Percentiles rank a stretch among this genome's conserved stretches.
These are phyloP conservation scores for Troides oblongomaculatus DNA, from an alignment of 2,888 invertebrate species.

Conservation along the genomic window DNA sequence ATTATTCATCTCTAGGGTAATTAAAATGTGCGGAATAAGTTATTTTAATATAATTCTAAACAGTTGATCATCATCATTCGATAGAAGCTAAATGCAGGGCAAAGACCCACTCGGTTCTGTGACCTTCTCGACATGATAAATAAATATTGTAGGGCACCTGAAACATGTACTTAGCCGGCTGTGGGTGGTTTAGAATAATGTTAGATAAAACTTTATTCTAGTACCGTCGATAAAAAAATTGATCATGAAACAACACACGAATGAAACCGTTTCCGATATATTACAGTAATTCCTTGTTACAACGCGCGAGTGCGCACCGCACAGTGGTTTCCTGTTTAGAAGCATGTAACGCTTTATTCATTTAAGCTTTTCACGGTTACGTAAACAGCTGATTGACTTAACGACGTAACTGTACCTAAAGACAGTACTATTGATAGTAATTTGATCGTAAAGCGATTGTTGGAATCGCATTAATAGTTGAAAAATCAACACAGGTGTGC, in stretches of 20 bases:
- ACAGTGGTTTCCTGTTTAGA: slow-evolving; percentile 34
- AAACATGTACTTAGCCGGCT: too few species aligned
- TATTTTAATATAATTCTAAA: too few species aligned
- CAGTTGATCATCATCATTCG: too few species aligned
- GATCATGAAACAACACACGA: neutral
- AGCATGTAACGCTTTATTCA: slow-evolving; percentile 8
- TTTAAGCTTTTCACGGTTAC: slow-evolving; percentile 13
- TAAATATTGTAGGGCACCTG: too few species aligned
- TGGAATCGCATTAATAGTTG: too few species aligned
- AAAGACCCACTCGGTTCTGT: too few species aligned
- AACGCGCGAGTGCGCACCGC: slow-evolving; percentile 42
- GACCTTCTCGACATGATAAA: too few species aligned
- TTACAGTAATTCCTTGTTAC: slow-evolving; percentile 45
- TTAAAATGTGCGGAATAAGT: too few species aligned
- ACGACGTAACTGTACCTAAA: neutral
- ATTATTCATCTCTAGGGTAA: too few species aligned
- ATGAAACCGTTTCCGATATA: slow-evolving; percentile 43
- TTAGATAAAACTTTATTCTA: neutral
- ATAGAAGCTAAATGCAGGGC: too few species aligned
- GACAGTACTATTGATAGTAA: neutral
- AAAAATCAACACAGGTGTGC: too few species aligned
- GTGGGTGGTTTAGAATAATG: neutral
- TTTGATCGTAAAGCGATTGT: neutral
- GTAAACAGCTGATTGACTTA: neutral
- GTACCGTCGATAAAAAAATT: neutral